A percentile compares a stretch with the other conserved stretches of the same genome.
Evolutionary conservation across 2,797 vertebrate species (phyloP).

Genomic region (Podargus strigoides): DNA sequence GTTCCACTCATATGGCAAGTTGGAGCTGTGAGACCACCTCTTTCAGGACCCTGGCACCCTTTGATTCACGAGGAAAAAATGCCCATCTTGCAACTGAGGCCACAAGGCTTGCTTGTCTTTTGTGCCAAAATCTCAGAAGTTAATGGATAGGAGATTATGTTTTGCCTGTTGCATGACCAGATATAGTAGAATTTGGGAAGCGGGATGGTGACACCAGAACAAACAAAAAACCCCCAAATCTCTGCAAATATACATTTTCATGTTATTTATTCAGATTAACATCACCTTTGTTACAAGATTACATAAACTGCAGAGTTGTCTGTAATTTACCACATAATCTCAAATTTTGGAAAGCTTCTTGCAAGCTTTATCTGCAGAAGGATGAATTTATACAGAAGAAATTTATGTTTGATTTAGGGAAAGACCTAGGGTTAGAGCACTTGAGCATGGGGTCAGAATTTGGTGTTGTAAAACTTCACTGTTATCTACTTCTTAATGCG

Average conservation of each 20-base stretch:
- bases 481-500: not conserved
- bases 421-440: not conserved
- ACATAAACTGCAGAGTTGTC: not conserved
- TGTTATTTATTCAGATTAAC: not conserved
- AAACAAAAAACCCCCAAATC: fast-evolving
- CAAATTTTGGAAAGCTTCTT: not conserved
- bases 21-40: not conserved
- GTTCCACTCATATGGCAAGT: not conserved
- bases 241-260: not conserved
- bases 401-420: not conserved
- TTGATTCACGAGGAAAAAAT: not conserved
- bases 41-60: too few relatives aligned
- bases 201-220: not conserved
- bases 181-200: not conserved
- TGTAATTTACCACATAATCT: not conserved
- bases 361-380: not conserved
- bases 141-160: not conserved
- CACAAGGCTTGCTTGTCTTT: not conserved
- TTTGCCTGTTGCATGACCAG: not conserved
- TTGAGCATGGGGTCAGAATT: not conserved
- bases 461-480: not conserved
- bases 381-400: not conserved
- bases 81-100: not conserved
- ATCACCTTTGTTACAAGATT: not conserved
- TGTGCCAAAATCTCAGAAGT: not conserved